A percentile compares a stretch with the other conserved stretches of the same genome.
phyloP scores from a whole-genome alignment of 2,888 invertebrate genomes.

The Pristionchus maxplancki region DNA sequence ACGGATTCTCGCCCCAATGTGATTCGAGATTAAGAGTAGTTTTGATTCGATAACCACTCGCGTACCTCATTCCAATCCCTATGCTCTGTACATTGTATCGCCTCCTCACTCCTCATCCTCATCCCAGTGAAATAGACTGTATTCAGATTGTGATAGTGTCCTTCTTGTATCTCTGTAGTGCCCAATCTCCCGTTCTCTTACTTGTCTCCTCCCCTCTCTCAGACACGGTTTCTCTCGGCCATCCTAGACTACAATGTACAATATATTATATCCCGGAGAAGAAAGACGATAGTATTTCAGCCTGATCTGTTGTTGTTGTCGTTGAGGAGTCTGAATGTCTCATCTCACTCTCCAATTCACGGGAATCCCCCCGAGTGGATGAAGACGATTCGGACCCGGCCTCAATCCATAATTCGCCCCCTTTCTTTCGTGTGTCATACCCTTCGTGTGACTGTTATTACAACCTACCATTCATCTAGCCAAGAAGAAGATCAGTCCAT shows the following conservation, averaged over 20 bases:
- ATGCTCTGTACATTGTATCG: slow-evolving; percentile 18
- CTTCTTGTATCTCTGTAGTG: slow-evolving; percentile 8
- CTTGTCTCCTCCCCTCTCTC: not conserved
- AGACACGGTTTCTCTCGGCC: slow-evolving; percentile 17
- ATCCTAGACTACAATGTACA: slow-evolving; percentile 25
- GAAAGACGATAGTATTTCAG: slow-evolving; percentile 19
- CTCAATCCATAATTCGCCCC: slow-evolving; percentile 18
- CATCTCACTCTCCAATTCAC: not conserved
- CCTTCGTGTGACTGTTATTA: slow-evolving; percentile 2
- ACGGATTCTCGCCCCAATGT: slow-evolving; percentile 46
- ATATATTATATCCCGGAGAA: slow-evolving; percentile 38
- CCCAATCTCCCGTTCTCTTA: not conserved
- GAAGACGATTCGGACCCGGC: slow-evolving; percentile 18
- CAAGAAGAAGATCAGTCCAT: slow-evolving; percentile 17
- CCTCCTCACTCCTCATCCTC: not conserved
- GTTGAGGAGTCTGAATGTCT: not conserved
- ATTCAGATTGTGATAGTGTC: slow-evolving; percentile 42
- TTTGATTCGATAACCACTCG: not conserved
- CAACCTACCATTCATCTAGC: slow-evolving; percentile 7
- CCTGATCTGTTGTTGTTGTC: slow-evolving; percentile 20
- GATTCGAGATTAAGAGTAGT: slow-evolving; percentile 47
- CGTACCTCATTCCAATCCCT: slow-evolving; percentile 46
- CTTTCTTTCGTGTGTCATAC: slow-evolving; percentile 30
- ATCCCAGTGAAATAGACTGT: slow-evolving; percentile 31
- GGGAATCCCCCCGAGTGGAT: not conserved